Percentiles rank a stretch among this genome's conserved stretches.
phyloP scores from a whole-genome alignment of 2,113 vertebrate species.

The Nibea coibor region DNA sequence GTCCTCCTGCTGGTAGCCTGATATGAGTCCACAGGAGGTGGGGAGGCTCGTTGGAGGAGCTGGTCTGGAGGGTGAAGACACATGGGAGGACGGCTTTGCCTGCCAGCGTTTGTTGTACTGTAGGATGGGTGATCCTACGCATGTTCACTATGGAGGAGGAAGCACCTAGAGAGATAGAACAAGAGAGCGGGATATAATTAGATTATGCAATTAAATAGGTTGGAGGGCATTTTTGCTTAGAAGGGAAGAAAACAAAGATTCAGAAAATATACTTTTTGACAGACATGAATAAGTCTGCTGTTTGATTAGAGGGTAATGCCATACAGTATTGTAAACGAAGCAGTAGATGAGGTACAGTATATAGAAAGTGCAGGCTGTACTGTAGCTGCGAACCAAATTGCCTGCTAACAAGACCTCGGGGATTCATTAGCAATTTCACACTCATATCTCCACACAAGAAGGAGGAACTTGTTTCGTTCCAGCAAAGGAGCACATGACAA shows the following conservation, averaged over 20 bases:
- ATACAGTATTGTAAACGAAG: neutral
- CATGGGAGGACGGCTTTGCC: slow-evolving; percentile 90
- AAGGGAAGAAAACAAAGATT: neutral
- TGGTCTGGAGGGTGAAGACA: slow-evolving; percentile 83
- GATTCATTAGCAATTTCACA: slow-evolving; percentile 55
- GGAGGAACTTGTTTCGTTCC: slow-evolving; percentile 2
- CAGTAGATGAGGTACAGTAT: neutral
- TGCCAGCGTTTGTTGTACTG: slow-evolving; percentile 83
- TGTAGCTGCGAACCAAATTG: slow-evolving; percentile 9
- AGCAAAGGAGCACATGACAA: neutral
- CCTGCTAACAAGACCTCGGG: slow-evolving; percentile 40
- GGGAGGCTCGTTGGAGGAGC: slow-evolving; percentile 63
- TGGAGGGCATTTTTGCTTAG: neutral
- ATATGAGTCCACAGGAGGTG: slow-evolving; percentile 92
- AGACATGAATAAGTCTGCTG: neutral
- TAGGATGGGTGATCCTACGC: slow-evolving; percentile 83
- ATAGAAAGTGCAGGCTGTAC: slow-evolving; percentile 13
- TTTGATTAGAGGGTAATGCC: neutral
- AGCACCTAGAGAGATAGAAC: slow-evolving; percentile 59
- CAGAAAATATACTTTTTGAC: neutral
- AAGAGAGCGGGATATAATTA: neutral
- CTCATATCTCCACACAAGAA: slow-evolving; percentile 9
- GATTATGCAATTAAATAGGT: slow-evolving; percentile 21
- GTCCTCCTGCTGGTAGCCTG: slow-evolving; percentile 65
- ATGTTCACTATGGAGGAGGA: slow-evolving; percentile 86